phyloP scores from a whole-genome alignment of 2,888 invertebrate species.

The Ferdinandea cuprea region DNA sequence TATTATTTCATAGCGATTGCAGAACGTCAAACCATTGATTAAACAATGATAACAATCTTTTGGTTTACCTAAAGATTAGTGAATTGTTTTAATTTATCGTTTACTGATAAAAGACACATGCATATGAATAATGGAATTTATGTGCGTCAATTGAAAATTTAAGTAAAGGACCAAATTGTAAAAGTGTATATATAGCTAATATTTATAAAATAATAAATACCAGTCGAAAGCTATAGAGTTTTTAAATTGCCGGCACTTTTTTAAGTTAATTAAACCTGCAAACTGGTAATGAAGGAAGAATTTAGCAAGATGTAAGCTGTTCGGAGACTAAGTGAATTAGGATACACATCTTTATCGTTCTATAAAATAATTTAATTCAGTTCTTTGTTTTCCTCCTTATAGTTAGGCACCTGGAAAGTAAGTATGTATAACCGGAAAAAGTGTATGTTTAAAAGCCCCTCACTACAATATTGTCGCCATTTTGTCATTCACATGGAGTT shows the following conservation, averaged over 20 bases:
- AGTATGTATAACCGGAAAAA: too few species aligned
- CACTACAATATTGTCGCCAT: too few species aligned
- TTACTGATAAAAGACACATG: neutral
- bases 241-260: neutral
- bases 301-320: too few species aligned
- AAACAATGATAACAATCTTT: conserved; percentile 5
- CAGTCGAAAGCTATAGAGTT: neutral
- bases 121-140: neutral
- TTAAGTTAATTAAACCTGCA: too few species aligned
- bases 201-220: neutral
- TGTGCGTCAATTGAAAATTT: conserved; percentile 17
- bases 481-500: too few species aligned
- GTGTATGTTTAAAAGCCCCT: too few species aligned
- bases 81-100: conserved; percentile 6
- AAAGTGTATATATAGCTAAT: neutral
- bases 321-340: too few species aligned
- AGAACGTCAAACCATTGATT: neutral
- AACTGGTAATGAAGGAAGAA: too few species aligned
- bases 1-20: conserved; percentile 4
- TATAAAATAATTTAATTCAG: too few species aligned
- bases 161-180: neutral
- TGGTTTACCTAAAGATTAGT: conserved; percentile 13
- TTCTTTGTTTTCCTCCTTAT: too few species aligned
- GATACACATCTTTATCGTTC: too few species aligned
- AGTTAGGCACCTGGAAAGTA: too few species aligned